Conservation (phyloP, 2,797 vertebrate genomes). For the Austrolebias charrua region DNA sequence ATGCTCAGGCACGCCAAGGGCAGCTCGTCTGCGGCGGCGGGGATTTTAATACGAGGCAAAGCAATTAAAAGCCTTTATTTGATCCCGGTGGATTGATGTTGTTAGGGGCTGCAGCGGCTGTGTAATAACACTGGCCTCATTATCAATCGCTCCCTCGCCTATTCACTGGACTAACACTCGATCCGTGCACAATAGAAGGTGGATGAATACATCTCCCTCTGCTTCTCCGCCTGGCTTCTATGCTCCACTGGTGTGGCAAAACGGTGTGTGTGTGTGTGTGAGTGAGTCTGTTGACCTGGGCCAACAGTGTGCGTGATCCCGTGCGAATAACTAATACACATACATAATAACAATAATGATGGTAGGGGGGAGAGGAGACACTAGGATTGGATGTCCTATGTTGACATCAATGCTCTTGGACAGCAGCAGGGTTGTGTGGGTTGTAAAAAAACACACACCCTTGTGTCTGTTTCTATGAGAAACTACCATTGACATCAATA, state of each 20-base stretch:
- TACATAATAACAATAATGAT: conserved; percentile 65
- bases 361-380: conserved; percentile 55
- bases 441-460: conserved; percentile 43
- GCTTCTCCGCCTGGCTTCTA: conserved; percentile 65
- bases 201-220: conserved; percentile 74
- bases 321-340: conserved; percentile 75
- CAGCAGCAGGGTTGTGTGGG: conserved; percentile 66
- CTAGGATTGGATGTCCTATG: conserved; percentile 69
- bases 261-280: conserved; percentile 44
- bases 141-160: conserved; percentile 68
- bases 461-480: conserved; percentile 59
- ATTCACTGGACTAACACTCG: conserved; percentile 76
- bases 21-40: conserved; percentile 54
- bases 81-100: conserved; percentile 77
- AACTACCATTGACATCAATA: conserved; percentile 76
- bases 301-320: conserved; percentile 64
- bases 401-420: conserved; percentile 62
- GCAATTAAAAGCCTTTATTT: conserved; percentile 82
- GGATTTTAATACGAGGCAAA: conserved; percentile 76
- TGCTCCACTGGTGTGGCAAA: conserved; percentile 69
- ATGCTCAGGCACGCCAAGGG: conserved; percentile 72
- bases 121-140: conserved; percentile 79
- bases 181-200: conserved; percentile 78
- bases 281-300: conserved; percentile 57
- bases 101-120: conserved; percentile 66